phyloP scores from a whole-genome alignment of 2,797 vertebrate species.

The Acomys russatus region DNA sequence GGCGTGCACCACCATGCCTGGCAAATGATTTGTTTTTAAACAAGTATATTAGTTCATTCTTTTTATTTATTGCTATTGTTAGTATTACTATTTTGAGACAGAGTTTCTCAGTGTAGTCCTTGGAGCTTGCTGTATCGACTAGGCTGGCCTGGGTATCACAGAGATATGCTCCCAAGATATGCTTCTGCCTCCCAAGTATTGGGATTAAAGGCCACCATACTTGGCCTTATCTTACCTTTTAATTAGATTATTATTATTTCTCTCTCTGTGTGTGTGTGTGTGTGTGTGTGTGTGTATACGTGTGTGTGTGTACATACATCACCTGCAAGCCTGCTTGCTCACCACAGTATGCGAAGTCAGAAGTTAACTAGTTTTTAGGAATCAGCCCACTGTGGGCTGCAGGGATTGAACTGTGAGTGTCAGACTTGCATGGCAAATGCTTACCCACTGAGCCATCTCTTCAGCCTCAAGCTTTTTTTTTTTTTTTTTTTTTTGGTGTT shows the following conservation, averaged over 20 bases:
- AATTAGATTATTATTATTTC: neutral
- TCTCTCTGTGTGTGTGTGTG: neutral
- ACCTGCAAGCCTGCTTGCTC: neutral
- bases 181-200: neutral
- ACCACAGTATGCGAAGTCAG: neutral
- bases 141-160: neutral
- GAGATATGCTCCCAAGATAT: too few species aligned
- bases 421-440: neutral
- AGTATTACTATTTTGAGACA: neutral
- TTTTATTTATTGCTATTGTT: too few species aligned
- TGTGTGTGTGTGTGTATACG: neutral
- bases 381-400: neutral
- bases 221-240: neutral
- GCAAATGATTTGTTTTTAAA: constrained; percentile 45
- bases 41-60: neutral
- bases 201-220: neutral
- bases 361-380: neutral
- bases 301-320: neutral
- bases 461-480: too few species aligned
- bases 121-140: neutral
- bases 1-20: too few species aligned
- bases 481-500: too few species aligned
- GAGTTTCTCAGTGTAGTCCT: neutral
- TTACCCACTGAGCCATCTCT: neutral
- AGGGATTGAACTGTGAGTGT: neutral